These are phyloP conservation scores for Strigamia maritima DNA, from an alignment of 2,888 invertebrate genomes.

Conservation along the genomic window DNA sequence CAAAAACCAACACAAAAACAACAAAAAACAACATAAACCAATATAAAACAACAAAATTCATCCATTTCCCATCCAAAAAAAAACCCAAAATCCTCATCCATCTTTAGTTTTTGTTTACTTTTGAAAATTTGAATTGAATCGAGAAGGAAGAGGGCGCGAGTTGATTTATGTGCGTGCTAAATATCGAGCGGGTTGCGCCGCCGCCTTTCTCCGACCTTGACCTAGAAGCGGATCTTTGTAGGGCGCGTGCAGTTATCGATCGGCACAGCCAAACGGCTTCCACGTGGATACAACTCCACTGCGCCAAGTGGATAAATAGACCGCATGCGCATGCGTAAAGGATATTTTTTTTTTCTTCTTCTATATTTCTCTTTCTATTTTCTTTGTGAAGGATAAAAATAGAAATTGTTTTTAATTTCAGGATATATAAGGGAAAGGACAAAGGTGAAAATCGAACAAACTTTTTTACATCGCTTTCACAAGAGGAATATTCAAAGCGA, in stretches of 20 bases:
- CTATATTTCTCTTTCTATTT: background rate
- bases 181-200: slow-evolving; percentile 7
- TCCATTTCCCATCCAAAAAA: no score
- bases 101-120: no score
- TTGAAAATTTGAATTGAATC: no score
- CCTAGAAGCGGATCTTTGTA: slow-evolving; percentile 34
- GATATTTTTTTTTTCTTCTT: background rate
- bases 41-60: no score
- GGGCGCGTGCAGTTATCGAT: slow-evolving; percentile 34
- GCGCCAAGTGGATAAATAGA: slow-evolving; percentile 16
- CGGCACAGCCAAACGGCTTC: slow-evolving; percentile 10
- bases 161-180: background rate
- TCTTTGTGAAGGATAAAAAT: background rate
- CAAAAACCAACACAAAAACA: no score
- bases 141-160: background rate
- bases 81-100: no score
- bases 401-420: slow-evolving; percentile 9
- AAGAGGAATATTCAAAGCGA: no score
- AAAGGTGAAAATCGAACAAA: background rate
- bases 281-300: slow-evolving; percentile 10
- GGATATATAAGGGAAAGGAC: background rate
- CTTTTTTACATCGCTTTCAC: background rate
- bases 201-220: slow-evolving; percentile 31
- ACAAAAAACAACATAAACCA: no score
- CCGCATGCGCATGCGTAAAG: background rate